Evolutionary conservation across 2,797 vertebrate species (phyloP).

Genomic region (Synanceia verrucosa): DNA sequence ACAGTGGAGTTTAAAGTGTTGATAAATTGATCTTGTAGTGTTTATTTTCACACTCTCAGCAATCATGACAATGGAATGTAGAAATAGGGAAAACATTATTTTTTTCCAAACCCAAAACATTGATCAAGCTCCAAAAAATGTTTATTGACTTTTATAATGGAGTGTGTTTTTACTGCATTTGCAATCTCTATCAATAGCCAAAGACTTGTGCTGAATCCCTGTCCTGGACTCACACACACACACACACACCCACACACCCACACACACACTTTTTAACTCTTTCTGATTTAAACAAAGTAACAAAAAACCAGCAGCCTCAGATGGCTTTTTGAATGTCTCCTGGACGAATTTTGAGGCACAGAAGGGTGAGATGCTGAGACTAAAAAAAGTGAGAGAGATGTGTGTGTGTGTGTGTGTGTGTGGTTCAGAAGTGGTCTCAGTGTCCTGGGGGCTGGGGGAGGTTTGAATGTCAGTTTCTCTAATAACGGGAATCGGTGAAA

Average conservation of each 20-base stretch:
- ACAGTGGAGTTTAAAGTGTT: conserved; percentile 11
- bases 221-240: neutral
- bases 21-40: neutral
- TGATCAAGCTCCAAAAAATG: neutral
- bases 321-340: conserved; percentile 2
- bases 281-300: neutral
- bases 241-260: no score
- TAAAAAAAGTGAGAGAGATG: conserved; percentile 2
- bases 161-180: neutral
- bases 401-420: conserved; percentile 25
- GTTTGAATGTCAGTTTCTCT: conserved; percentile 87
- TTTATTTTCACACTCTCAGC: conserved; percentile 2
- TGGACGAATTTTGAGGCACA: conserved; percentile 23
- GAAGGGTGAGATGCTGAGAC: conserved; percentile 5
- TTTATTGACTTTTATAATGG: neutral
- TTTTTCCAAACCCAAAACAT: neutral
- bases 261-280: neutral
- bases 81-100: neutral
- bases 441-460: conserved; percentile 79
- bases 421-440: conserved; percentile 58
- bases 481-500: conserved; percentile 85
- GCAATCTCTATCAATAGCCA: neutral
- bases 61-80: neutral
- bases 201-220: neutral
- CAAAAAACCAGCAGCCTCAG: neutral